Base-by-base conservation (phyloP, 2,113 vertebrate genomes). In the Aramus guarauna region DNA sequence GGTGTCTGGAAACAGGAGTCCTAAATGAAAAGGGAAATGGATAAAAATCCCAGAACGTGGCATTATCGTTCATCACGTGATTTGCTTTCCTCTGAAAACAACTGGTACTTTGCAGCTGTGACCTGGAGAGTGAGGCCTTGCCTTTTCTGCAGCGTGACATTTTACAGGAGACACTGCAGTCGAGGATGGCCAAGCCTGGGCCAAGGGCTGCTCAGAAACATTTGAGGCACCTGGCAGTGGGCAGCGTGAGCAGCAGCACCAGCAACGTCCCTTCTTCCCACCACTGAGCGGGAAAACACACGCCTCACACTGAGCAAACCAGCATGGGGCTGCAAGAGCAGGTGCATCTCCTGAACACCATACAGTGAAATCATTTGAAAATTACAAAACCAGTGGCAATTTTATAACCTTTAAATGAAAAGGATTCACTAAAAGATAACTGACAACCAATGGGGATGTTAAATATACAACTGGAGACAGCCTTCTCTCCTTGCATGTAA, bases 381-480 rank as follows among this genome's bases (percentile, higher is more conserved):
- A 85, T 66, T 47, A 93, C 47, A 55, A 71, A 76, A 62, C 55
- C 26, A 62, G 48, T 66, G 50, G 34, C 56, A 96, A 88, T 64
- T 87, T 56, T 82, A 69, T 90, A 94, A 96, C n/a, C 29, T 76
- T 79, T 64, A 93, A 60, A 58, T 43, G 39, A 95, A 95, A 92
- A 85, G 52, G 48, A 29, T 53, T n/a, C 18, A 3, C 34, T 84
- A 72, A 78, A 94, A 91, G 29, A 48, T 48, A 94, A 90, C 27
- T 58, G 63, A 86, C 29, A 67, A 58, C 7, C 19, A 32, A 64
- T 22, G 37, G 62, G 27, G 50, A 91, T 67, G 55, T 91, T 80
- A 96, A 96, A 68, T 29, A 87, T 50, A 24, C 13, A 82, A 43
- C 6, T 32, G 36, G 37, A 90, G 68, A 48, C 36, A 95, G 90